Evolutionary conservation across 1,140 invertebrate species (phyloP).

Genomic region (Rhopalosiphum padi): DNA sequence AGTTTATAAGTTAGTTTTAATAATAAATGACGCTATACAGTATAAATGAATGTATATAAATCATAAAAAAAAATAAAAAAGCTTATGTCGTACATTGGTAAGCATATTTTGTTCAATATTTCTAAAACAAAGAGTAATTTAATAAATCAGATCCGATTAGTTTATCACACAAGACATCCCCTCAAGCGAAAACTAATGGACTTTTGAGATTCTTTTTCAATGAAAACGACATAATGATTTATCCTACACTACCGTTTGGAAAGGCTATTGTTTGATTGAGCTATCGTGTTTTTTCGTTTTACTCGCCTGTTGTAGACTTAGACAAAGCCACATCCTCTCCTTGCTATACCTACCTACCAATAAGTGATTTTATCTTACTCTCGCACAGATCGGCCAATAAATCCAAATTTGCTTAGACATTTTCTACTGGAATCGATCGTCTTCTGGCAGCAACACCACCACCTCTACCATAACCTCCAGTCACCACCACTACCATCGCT

Average conservation of each 20-base stretch:
- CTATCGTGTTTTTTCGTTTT: conserved; percentile 27
- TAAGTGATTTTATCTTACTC: conserved; percentile 28
- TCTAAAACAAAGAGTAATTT: conserved; percentile 22
- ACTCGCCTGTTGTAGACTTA: neutral
- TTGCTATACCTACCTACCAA: neutral
- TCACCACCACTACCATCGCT: neutral
- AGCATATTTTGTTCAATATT: conserved; percentile 18
- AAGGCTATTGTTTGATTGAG: conserved; percentile 50
- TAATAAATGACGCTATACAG: neutral
- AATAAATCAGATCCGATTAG: conserved; percentile 37
- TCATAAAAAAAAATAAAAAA: conserved; percentile 9
- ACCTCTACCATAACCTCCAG: neutral
- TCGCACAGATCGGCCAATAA: conserved; percentile 46
- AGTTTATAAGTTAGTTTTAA: neutral
- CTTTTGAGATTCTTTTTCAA: conserved; percentile 45
- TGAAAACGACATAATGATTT: conserved; percentile 49
- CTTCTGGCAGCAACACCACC: neutral
- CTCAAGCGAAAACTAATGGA: conserved; percentile 41
- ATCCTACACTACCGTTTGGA: neutral
- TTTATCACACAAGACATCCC: conserved; percentile 21
- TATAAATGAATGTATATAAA: conserved; percentile 11
- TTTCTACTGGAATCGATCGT: conserved; percentile 29
- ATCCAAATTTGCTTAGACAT: conserved; percentile 55
- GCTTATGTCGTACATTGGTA: neutral
- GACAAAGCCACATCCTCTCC: conserved; percentile 17